A percentile compares a stretch with the other conserved stretches of the same genome.
These are phyloP conservation scores for Synergus gifuensis DNA, from an alignment of 2,888 invertebrate genomes.

Conservation along the genomic window DNA sequence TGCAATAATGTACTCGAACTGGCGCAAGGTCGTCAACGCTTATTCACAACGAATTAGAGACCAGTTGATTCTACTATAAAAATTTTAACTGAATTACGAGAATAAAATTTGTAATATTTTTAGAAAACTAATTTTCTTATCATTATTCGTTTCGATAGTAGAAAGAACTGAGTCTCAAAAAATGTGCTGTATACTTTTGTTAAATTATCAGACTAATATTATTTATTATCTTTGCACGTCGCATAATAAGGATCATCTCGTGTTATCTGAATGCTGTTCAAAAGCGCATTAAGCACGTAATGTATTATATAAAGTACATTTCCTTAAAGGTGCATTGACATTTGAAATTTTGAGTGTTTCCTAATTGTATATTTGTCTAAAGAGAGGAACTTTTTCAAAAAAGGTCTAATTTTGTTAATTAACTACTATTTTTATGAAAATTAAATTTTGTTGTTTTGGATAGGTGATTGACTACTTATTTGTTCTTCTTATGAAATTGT, in stretches of 20 bases:
- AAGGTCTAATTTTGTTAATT: neutral
- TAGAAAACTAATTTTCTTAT: neutral
- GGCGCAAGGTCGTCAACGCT: neutral
- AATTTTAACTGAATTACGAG: conserved; percentile 6
- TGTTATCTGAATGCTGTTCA: conserved; percentile 38
- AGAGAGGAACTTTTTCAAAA: neutral
- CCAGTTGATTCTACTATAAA: neutral
- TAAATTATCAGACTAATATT: conserved; percentile 36
- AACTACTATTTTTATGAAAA: neutral
- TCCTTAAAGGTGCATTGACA: conserved; percentile 23
- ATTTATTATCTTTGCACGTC: conserved; percentile 30
- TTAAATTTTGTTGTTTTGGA: neutral
- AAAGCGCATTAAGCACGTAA: conserved; percentile 27
- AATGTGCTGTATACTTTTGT: conserved; percentile 30
- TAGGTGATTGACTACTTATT: neutral
- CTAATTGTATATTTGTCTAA: neutral
- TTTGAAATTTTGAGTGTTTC: neutral
- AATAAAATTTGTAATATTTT: neutral
- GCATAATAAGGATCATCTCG: conserved; percentile 8
- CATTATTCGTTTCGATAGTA: neutral
- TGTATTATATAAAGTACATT: neutral
- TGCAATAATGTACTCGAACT: conserved; percentile 24
- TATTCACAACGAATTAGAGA: conserved; percentile 17
- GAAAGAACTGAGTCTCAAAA: conserved; percentile 1
- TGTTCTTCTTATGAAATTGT: neutral